These are phyloP conservation scores for Grammomys surdaster DNA, from an alignment of 2,113 vertebrate genomes.

Conservation along the genomic window DNA sequence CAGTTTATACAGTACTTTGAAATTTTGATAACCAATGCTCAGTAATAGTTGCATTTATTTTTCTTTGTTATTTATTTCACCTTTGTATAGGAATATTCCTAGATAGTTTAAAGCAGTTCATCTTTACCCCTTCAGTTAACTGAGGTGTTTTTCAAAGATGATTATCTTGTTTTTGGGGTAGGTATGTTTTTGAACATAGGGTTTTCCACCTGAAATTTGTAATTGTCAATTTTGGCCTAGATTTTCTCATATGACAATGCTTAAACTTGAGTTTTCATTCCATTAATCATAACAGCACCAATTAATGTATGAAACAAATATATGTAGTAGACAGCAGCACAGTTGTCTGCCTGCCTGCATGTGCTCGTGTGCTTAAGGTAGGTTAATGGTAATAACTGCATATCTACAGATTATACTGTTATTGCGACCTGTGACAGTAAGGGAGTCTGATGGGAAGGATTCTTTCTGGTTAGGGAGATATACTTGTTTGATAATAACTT, in stretches of 20 bases:
- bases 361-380: neutral
- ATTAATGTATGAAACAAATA: neutral
- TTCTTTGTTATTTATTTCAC: constrained; percentile 19
- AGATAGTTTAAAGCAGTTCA: constrained; percentile 29
- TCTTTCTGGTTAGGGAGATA: neutral
- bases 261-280: constrained; percentile 46
- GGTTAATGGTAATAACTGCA: constrained; percentile 44
- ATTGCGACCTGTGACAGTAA: neutral
- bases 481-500: constrained; percentile 20
- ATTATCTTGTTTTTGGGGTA: neutral
- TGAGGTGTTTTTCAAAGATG: neutral
- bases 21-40: constrained; percentile 39
- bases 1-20: constrained; percentile 13
- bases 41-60: constrained; percentile 50
- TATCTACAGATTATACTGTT: neutral
- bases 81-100: neutral
- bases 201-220: constrained; percentile 44
- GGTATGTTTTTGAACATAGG: constrained; percentile 39
- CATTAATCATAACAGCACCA: constrained; percentile 24
- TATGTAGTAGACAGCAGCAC: neutral
- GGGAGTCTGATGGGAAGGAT: constrained; percentile 10
- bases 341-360: neutral
- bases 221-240: constrained; percentile 35
- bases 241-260: constrained; percentile 51
- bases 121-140: neutral